Percentiles rank a stretch among this genome's conserved stretches.
Conservation (phyloP, 2,113 vertebrate species). For the Psammodynastes pulverulentus region DNA sequence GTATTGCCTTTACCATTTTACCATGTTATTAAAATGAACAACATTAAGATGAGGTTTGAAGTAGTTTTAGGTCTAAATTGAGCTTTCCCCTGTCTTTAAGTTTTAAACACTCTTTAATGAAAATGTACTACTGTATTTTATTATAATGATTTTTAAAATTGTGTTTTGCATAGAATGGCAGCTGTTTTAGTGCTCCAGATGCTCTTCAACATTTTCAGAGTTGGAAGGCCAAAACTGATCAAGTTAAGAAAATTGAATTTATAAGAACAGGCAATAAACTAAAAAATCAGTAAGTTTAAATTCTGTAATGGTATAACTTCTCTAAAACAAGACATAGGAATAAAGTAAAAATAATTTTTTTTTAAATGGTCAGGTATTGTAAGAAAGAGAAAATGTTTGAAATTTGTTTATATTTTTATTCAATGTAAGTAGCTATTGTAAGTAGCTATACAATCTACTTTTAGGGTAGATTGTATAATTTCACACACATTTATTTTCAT, state of each 20-base stretch:
- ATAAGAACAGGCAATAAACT: slow-evolving; percentile 75
- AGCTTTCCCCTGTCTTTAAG: not conserved
- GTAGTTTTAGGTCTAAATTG: not conserved
- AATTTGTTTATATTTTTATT: not conserved
- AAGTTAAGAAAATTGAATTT: slow-evolving; percentile 73
- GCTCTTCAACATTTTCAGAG: slow-evolving; percentile 55
- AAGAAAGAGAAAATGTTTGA: not conserved
- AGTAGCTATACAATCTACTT: no score
- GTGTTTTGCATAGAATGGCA: slow-evolving; percentile 60
- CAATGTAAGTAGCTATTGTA: not conserved
- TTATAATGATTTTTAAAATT: slow-evolving; percentile 31
- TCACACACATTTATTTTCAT: not conserved
- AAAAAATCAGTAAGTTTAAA: slow-evolving; percentile 77
- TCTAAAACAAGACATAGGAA: not conserved
- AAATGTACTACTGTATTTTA: not conserved
- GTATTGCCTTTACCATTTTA: not conserved
- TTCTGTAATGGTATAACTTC: not conserved
- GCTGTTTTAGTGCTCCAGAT: slow-evolving; percentile 47
- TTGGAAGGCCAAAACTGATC: slow-evolving; percentile 61
- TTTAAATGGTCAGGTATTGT: not conserved
- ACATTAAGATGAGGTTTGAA: not conserved
- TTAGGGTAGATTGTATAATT: not conserved
- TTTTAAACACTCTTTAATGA: not conserved
- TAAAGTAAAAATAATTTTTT: not conserved
- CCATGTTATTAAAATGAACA: not conserved